Evolutionary conservation across 2,113 vertebrate genomes (phyloP).

Genomic region (Carettochelys insculpta): DNA sequence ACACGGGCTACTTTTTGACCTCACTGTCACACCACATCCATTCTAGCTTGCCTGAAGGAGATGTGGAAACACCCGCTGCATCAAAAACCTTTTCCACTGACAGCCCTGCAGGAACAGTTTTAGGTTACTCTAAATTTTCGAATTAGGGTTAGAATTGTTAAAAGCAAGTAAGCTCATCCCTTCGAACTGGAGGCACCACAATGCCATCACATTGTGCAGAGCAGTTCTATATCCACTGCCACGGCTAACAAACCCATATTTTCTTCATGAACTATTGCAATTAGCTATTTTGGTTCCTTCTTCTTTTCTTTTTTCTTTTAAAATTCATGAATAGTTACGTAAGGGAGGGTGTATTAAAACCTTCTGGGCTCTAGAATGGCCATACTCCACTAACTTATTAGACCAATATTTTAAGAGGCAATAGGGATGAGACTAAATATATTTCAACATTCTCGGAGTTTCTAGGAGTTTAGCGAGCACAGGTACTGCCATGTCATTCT

Average conservation of each 20-base stretch:
- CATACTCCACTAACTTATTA: not conserved
- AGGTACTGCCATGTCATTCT: no score
- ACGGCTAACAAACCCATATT: no score
- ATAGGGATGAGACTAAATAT: not conserved
- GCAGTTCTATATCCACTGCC: no score
- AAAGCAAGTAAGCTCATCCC: not conserved
- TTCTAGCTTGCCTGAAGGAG: not conserved
- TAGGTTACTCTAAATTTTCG: not conserved
- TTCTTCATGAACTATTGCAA: no score
- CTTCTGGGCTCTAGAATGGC: not conserved
- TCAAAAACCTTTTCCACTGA: not conserved
- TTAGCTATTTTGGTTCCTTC: no score
- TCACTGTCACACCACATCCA: no score
- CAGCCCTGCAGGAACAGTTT: not conserved
- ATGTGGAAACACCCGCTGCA: fast-evolving
- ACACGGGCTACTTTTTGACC: not conserved
- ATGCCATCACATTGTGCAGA: not conserved
- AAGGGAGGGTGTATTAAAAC: no score
- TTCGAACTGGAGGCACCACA: not conserved
- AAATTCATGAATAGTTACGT: no score
- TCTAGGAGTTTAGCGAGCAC: not conserved
- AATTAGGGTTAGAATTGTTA: not conserved
- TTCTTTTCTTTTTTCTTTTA: no score
- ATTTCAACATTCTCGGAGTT: not conserved
- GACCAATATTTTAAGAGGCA: not conserved